phyloP scores from a whole-genome alignment of 1,140 invertebrate genomes.

The Apis mellifera region DNA sequence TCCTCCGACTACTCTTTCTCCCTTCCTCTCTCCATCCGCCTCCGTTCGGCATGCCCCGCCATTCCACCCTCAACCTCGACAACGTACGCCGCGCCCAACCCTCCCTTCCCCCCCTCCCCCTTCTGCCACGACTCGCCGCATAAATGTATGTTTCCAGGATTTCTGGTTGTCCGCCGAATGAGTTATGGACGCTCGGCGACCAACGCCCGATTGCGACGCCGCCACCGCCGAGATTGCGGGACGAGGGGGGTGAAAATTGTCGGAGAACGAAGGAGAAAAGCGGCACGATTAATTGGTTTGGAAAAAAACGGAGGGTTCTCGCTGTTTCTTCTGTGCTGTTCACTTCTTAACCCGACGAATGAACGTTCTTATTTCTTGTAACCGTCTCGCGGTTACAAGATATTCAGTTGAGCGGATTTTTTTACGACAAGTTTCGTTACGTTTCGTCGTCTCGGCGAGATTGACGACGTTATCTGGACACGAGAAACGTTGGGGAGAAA shows the following conservation, averaged over 20 bases:
- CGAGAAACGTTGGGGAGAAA: background rate
- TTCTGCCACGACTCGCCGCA: conserved; percentile 64
- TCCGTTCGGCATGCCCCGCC: background rate
- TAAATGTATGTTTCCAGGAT: conserved; percentile 75
- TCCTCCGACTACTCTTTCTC: conserved; percentile 39
- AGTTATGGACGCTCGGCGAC: conserved; percentile 68
- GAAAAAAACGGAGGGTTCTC: too few relatives aligned
- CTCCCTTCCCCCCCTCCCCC: too few relatives aligned
- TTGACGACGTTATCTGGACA: background rate
- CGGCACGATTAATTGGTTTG: conserved; percentile 23
- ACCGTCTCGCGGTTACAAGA: too few relatives aligned
- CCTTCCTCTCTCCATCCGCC: background rate
- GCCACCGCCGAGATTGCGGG: conserved; percentile 39
- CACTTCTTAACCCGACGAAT: background rate
- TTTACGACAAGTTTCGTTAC: background rate
- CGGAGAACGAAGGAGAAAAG: conserved; percentile 30
- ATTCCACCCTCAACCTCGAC: background rate
- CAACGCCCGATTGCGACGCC: conserved; percentile 49
- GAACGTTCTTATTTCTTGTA: background rate
- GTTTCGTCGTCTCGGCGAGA: background rate
- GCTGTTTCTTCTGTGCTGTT: conserved; percentile 36
- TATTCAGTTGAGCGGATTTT: background rate
- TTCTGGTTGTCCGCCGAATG: conserved; percentile 73
- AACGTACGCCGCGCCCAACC: conserved; percentile 35
- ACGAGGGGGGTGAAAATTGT: conserved; percentile 44